These are phyloP conservation scores for Rhinophrynus dorsalis DNA, from an alignment of 2,797 vertebrate species.

Conservation along the genomic window DNA sequence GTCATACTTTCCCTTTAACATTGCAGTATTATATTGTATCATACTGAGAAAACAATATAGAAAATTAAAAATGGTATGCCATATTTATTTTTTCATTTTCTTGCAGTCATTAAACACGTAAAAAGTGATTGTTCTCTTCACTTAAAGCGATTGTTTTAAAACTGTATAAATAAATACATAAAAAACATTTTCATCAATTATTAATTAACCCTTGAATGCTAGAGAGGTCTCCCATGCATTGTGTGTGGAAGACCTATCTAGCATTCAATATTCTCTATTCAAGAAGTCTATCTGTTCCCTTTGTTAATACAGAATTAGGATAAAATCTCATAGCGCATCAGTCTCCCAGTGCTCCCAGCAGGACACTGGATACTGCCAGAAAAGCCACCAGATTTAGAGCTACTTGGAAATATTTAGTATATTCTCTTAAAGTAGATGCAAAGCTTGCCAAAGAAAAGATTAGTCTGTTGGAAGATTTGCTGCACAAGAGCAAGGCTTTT, in stretches of 20 bases:
- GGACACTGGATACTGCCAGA: constrained; percentile 16
- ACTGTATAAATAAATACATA: too few species aligned
- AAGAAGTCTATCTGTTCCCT: constrained; percentile 24
- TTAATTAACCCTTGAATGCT: too few species aligned
- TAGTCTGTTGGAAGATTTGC: constrained; percentile 41
- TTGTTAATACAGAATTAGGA: constrained; percentile 32
- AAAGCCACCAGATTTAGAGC: constrained; percentile 43
- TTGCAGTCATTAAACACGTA: too few species aligned
- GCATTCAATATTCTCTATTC: not conserved
- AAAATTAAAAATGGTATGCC: too few species aligned
- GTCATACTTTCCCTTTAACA: too few species aligned
- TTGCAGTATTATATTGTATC: too few species aligned
- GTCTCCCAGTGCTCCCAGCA: constrained; percentile 12
- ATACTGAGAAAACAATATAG: too few species aligned
- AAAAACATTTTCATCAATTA: constrained; percentile 26
- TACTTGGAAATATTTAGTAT: constrained; percentile 48
- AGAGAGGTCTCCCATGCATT: too few species aligned
- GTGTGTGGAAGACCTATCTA: too few species aligned
- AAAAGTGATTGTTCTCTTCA: too few species aligned
- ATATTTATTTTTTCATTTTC: too few species aligned
- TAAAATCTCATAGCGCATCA: constrained; percentile 30
- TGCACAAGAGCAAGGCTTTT: not conserved
- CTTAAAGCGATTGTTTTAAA: too few species aligned
- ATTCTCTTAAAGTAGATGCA: constrained; percentile 11
- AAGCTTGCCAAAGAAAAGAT: constrained; percentile 48